phyloP scores from a whole-genome alignment of 2,888 invertebrate genomes.

The Drosophila helvetica region DNA sequence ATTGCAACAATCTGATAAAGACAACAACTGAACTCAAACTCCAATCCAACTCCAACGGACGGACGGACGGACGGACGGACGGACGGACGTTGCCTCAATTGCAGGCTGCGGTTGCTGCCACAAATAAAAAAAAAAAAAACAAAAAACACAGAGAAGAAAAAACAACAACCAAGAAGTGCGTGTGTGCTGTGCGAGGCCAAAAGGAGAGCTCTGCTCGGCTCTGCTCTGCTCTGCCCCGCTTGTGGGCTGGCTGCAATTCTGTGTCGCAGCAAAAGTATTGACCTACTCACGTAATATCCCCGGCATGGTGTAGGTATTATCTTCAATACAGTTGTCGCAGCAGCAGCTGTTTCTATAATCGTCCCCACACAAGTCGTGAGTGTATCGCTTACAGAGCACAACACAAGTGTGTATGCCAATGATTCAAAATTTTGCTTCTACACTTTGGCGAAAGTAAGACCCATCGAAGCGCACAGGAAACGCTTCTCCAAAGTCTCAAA shows the following conservation, averaged over 20 bases:
- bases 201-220: background rate
- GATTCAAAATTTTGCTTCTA: too few species aligned
- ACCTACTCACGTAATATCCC: background rate
- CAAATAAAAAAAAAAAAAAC: background rate
- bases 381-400: too few species aligned
- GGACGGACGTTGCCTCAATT: conserved; percentile 27
- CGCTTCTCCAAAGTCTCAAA: too few species aligned
- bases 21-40: conserved; percentile 50
- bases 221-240: too few species aligned
- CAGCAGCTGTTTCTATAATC: background rate
- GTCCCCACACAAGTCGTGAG: too few species aligned
- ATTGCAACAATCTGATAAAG: conserved; percentile 78
- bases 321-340: background rate
- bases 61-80: background rate
- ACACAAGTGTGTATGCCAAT: too few species aligned
- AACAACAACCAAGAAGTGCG: background rate
- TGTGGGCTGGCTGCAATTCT: background rate
- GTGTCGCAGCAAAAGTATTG: background rate
- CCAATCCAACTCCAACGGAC: conserved; percentile 18
- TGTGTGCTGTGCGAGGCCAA: background rate
- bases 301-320: background rate
- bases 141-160: background rate
- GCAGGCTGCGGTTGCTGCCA: conserved; percentile 19
- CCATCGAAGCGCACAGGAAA: too few species aligned
- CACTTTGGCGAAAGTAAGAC: too few species aligned